Evolutionary conservation across 2,888 invertebrate species (phyloP).

Genomic region (Ecdyonurus torrentis): DNA sequence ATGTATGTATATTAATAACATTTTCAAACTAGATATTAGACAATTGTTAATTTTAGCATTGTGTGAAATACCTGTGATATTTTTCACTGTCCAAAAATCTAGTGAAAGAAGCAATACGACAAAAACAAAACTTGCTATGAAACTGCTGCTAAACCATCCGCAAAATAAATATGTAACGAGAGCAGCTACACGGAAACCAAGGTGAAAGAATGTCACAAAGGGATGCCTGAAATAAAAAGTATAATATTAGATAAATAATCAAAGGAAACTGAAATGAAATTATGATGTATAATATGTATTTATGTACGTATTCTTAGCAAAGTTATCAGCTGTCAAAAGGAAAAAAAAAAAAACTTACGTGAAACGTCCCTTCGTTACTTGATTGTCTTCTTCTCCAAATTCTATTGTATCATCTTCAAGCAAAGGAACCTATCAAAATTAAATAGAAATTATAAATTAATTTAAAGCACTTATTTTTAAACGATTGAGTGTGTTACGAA

Average conservation of each 20-base stretch:
- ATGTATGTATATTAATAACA: neutral
- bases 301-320: too few relatives aligned
- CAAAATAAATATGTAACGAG: slow-evolving; percentile 80
- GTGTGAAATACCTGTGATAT: slow-evolving; percentile 49
- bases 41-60: neutral
- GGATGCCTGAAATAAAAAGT: slow-evolving; percentile 83
- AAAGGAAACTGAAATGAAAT: slow-evolving; percentile 3
- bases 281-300: neutral
- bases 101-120: slow-evolving; percentile 81
- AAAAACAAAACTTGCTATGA: slow-evolving; percentile 89
- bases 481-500: too few relatives aligned
- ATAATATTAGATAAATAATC: slow-evolving; percentile 12
- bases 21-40: neutral
- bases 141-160: slow-evolving; percentile 76
- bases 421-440: slow-evolving; percentile 51
- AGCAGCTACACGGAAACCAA: slow-evolving; percentile 71
- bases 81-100: slow-evolving; percentile 99
- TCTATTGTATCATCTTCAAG: slow-evolving; percentile 71
- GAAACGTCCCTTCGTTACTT: slow-evolving; percentile 23
- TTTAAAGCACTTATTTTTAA: too few relatives aligned
- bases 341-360: slow-evolving; percentile 24
- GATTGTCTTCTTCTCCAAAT: slow-evolving; percentile 69
- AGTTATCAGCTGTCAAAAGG: neutral
- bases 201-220: slow-evolving; percentile 79
- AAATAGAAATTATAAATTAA: too few relatives aligned